These are phyloP conservation scores for Fragum whitleyi DNA, from an alignment of 2,888 invertebrate genomes.

Conservation along the genomic window DNA sequence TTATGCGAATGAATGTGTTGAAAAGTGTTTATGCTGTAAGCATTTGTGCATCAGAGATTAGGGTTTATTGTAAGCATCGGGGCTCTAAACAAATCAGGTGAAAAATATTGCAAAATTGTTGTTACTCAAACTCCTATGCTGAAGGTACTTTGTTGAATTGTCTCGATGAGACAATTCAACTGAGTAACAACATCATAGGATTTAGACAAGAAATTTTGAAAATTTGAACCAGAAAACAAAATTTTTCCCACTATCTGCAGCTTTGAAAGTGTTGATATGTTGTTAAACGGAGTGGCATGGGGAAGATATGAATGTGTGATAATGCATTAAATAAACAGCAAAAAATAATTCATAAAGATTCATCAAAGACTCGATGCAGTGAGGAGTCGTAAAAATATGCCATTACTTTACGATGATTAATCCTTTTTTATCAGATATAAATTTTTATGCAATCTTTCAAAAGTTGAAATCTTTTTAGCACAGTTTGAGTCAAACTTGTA, in stretches of 20 bases:
- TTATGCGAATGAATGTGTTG: not conserved
- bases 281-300: not conserved
- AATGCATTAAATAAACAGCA: slow-evolving; percentile 9
- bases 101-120: too few species aligned
- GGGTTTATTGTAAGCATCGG: too few species aligned
- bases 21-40: not conserved
- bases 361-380: slow-evolving; percentile 14
- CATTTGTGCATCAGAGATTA: not conserved
- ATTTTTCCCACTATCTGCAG: too few species aligned
- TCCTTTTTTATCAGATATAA: not conserved
- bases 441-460: slow-evolving; percentile 10
- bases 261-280: not conserved
- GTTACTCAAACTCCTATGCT: too few species aligned
- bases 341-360: not conserved
- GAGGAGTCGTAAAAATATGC: slow-evolving; percentile 14
- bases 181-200: too few species aligned
- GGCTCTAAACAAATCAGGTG: too few species aligned
- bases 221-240: too few species aligned
- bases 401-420: slow-evolving; percentile 10
- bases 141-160: too few species aligned
- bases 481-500: not conserved
- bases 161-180: too few species aligned
- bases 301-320: slow-evolving; percentile 3
- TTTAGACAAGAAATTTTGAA: too few species aligned
- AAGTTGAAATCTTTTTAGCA: slow-evolving; percentile 7